Evolutionary conservation across 2,797 vertebrate species (phyloP), one percentile per base, ranked within the genome.

Genomic region (Melanitta fusca): DNA sequence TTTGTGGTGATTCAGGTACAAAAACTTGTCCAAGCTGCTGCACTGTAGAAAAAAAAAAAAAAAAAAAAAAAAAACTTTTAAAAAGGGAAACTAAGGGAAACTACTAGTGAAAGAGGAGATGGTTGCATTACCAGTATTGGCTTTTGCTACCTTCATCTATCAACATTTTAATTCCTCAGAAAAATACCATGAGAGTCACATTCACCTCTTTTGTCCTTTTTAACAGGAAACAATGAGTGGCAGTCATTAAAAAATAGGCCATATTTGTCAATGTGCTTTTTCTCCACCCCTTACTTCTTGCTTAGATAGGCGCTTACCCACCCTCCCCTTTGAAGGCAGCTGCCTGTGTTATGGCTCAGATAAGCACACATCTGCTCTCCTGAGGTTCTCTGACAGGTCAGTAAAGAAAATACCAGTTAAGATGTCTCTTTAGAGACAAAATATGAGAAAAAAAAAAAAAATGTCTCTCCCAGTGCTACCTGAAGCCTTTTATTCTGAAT

Each of bases 311-410:
- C 1, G 1, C 49, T 72, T 54, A 79, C 70, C 69, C 77, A 93
- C 58, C 28, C 62, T 84, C 83, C 49, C 10, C 88, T 88, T 72
- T 88, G 89, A 93, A 93, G 77, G 38, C 70, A 94, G 73, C 62
- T 90, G 89, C 15, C 57, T 71, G 56, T n/a, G 53, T 61, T 93
- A 54, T 22, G 85, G 47, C 74, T 82, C 84, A 91, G 79, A 85
- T 61, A 85, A 95, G 64, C 36, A 64, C 61, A 93, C 41, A 83
- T 64, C 71, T 92, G 68, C 57, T 24, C 30, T 92, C 39, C 81
- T 36, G n/a, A 91, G 61, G 39, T 74, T 68, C 60, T 87, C 65
- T 1, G 2, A 54, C 57, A 92, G 34, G 80, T 92, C 68, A 83
- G 68, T 43, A 86, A 47, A 41, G 24, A 94, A 94, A 74, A 89